phyloP scores from a whole-genome alignment of 2,888 invertebrate species.

The Drosophila colorata region DNA sequence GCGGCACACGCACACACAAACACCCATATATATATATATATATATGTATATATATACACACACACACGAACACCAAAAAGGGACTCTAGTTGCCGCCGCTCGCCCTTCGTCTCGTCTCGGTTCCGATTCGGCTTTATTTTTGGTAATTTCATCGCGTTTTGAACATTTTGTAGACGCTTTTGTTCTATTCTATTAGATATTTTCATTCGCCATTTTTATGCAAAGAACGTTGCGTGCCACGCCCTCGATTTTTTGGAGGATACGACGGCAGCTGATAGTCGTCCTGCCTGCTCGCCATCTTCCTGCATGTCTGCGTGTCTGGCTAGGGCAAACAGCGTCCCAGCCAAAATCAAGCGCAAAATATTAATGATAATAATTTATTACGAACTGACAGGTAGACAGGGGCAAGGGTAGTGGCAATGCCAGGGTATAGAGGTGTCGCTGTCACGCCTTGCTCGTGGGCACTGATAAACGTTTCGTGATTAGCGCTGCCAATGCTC shows the following conservation, averaged over 20 bases:
- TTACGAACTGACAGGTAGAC: constrained; percentile 69
- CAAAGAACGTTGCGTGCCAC: constrained; percentile 59
- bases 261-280: constrained; percentile 12
- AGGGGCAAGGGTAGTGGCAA: not conserved
- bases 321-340: constrained; percentile 28
- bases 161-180: constrained; percentile 68
- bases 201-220: constrained; percentile 61
- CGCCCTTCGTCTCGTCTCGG: constrained; percentile 9
- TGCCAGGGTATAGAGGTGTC: constrained; percentile 17
- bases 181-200: constrained; percentile 66
- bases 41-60: no score
- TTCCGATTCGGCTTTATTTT: constrained; percentile 20
- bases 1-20: constrained; percentile 54
- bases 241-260: constrained; percentile 22
- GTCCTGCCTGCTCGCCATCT: constrained; percentile 3
- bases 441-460: constrained; percentile 41
- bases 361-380: constrained; percentile 76
- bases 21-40: constrained; percentile 11
- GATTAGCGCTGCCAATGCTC: constrained; percentile 59
- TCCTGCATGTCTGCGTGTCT: constrained; percentile 27
- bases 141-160: constrained; percentile 59
- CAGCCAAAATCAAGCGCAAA: constrained; percentile 69
- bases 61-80: constrained; percentile 13
- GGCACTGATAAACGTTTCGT: constrained; percentile 67
- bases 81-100: constrained; percentile 1